These are phyloP conservation scores for Turdus rufiventris DNA, from an alignment of 2,113 vertebrate species.

Conservation along the genomic window DNA sequence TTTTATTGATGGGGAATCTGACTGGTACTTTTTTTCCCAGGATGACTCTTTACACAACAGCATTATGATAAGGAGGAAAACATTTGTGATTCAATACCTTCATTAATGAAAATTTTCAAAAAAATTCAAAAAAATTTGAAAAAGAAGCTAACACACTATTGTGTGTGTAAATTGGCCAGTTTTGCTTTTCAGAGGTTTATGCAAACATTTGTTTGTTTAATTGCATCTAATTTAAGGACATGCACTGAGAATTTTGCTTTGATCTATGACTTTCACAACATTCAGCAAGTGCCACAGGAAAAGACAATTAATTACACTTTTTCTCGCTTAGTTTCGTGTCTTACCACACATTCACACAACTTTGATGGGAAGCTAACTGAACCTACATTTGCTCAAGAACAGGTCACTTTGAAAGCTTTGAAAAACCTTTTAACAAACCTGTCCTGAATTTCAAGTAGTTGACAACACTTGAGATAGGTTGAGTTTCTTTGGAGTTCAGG, in stretches of 20 bases:
- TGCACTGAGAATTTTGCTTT: background rate
- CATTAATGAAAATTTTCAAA: background rate
- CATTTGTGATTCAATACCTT: background rate
- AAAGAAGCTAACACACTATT: background rate
- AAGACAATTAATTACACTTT: background rate
- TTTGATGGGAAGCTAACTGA: slow-evolving; percentile 14
- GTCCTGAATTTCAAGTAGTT: slow-evolving; percentile 31
- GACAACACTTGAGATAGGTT: background rate
- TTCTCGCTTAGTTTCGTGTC: background rate
- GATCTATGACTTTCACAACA: slow-evolving; percentile 9
- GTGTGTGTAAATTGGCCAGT: background rate
- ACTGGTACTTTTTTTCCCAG: background rate
- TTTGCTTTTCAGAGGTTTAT: slow-evolving; percentile 40
- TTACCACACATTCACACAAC: background rate
- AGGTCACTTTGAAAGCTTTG: background rate
- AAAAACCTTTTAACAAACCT: slow-evolving; percentile 18
- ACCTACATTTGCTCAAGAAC: background rate
- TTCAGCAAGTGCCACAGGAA: background rate
- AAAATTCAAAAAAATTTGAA: background rate
- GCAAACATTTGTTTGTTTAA: slow-evolving; percentile 1
- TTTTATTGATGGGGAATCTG: background rate
- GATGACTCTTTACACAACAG: background rate
- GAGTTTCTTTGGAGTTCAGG: background rate
- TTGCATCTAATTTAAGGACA: slow-evolving; percentile 8
- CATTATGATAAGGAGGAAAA: background rate